Evolutionary conservation across 2,113 vertebrate genomes (phyloP).

Genomic region (Embiotoca jacksoni): DNA sequence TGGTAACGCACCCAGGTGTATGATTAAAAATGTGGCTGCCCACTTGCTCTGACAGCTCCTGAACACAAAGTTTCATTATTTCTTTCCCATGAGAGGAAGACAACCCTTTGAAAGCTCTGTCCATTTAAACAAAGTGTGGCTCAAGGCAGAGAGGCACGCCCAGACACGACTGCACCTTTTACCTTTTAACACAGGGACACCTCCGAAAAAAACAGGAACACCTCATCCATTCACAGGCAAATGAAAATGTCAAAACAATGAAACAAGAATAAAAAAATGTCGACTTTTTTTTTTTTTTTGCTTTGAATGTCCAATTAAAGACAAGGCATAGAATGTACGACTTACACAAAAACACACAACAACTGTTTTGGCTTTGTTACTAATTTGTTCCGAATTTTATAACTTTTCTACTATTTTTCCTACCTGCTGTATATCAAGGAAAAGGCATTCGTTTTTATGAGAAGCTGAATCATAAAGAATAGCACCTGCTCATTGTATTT

Average conservation of each 20-base stretch:
- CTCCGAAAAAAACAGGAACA: constrained; percentile 5
- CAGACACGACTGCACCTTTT: constrained; percentile 5
- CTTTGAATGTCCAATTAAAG: too few relatives aligned
- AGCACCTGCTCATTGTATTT: too few relatives aligned
- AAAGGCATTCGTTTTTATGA: too few relatives aligned
- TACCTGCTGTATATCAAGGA: too few relatives aligned
- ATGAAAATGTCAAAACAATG: neutral
- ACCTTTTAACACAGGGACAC: constrained; percentile 12
- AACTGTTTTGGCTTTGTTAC: neutral
- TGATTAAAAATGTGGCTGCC: too few relatives aligned
- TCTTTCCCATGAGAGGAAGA: constrained; percentile 27
- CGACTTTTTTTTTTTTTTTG: too few relatives aligned
- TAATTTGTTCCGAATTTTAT: neutral
- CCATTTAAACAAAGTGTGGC: constrained; percentile 40
- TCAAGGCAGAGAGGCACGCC: constrained; percentile 29
- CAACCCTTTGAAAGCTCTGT: constrained; percentile 11
- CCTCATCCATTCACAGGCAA: constrained; percentile 3
- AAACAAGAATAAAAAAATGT: neutral
- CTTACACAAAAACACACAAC: neutral
- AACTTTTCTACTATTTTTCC: neutral
- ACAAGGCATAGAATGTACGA: too few relatives aligned
- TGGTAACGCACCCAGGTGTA: too few relatives aligned
- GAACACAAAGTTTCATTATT: neutral
- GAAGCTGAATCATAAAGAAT: too few relatives aligned
- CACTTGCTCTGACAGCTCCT: neutral